Evolutionary conservation across 2,888 invertebrate genomes (phyloP), one percentile per base, ranked within the genome.

Genomic region (Amphipoea oculea): DNA sequence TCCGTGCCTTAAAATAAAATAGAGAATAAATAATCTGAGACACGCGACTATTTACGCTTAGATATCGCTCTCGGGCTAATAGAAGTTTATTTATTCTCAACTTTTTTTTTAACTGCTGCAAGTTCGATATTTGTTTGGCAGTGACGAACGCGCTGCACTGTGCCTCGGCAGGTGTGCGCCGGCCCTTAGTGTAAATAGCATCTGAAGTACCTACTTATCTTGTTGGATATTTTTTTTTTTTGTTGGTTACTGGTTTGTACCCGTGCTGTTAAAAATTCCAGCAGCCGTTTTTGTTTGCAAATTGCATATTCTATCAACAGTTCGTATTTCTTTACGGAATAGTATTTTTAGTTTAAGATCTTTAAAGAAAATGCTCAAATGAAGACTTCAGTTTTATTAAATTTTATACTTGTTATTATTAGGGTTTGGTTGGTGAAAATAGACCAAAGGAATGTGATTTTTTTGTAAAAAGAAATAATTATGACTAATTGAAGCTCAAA

Each of bases 401-500:
- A 4, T 66, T 66, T 40, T n/a, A 45, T 29, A 40, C 20, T 81
- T 71, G 29, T 60, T 72, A 62, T 40, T 54, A 29, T 60, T 42
- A 62, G 20, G 29, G 4, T 65, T 65, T 79, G n/a, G 4, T 29
- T n/a, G 2, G 11, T 20, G 66, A 66, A 11, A 36, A 40, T 2
- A 9, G 5, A 36, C 2, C 0, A 29, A 36, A 51, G 20, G 0
- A 14, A 57, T 20, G 12, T n/a, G 14, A 14, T n/a, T 20, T 45
- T 11, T 20, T 57, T 14, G 36, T 62, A 12, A 45, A 70, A 54
- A 69, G 23, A 12, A 42, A 57, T 42, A 66, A 68, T n/a, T 70
- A 60, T 45, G 36, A 5, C 11, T 54, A 78, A 79, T 80, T 73
- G 57, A 79, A 84, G 88, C 90, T 92, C 90, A 92, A 92, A 80